These are phyloP conservation scores for Brachylomia viminalis DNA, from an alignment of 2,888 invertebrate species.

Conservation along the genomic window DNA sequence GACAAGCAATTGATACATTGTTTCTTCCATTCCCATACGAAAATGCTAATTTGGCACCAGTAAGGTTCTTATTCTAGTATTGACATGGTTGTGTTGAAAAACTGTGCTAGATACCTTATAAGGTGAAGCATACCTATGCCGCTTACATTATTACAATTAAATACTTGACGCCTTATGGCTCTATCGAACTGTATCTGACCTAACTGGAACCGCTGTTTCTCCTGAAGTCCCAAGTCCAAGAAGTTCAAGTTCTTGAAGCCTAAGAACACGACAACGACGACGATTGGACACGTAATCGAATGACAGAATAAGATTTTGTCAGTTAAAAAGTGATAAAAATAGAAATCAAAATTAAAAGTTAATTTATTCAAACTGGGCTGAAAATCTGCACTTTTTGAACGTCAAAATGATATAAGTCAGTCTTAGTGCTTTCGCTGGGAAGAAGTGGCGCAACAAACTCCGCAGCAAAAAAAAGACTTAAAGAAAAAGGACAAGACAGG, in stretches of 20 bases:
- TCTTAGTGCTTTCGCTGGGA: neutral
- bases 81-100: conserved; percentile 38
- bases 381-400: neutral
- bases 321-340: neutral
- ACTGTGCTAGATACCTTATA: conserved; percentile 37
- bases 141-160: neutral
- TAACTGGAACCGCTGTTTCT: neutral
- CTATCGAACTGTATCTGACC: neutral
- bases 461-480: neutral
- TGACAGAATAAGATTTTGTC: neutral
- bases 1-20: conserved; percentile 52
- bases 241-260: no score
- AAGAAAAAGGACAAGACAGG: no score
- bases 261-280: no score
- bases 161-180: neutral
- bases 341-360: no score
- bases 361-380: neutral
- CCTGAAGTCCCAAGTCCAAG: neutral
- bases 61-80: conserved; percentile 37
- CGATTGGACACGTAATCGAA: neutral
- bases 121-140: neutral
- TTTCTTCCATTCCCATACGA: conserved; percentile 46
- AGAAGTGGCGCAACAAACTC: neutral
- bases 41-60: conserved; percentile 36
- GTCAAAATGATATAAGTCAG: neutral